Evolutionary conservation across 2,113 vertebrate genomes (phyloP).

Genomic region (Microcebus tavaratra): DNA sequence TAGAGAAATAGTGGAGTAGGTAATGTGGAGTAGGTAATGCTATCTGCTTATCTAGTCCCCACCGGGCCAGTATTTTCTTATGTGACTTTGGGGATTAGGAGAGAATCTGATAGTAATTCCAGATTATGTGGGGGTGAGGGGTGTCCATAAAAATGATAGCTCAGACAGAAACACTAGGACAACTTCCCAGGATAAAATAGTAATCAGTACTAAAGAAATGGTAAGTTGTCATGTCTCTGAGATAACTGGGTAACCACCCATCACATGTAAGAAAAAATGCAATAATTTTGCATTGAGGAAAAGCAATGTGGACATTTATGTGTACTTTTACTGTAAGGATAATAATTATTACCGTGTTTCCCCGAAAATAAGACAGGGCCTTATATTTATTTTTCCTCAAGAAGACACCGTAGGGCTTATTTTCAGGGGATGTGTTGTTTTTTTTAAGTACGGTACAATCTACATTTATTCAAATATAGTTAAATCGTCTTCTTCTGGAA

Average conservation of each 20-base stretch:
- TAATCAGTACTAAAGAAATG: neutral
- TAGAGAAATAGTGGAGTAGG: neutral
- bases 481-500: too few species aligned
- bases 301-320: neutral
- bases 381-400: too few species aligned
- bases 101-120: neutral
- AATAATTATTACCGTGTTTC: neutral
- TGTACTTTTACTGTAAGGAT: neutral
- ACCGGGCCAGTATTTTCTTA: neutral
- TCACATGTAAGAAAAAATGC: neutral
- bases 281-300: neutral
- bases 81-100: neutral
- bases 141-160: neutral
- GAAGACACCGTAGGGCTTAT: too few species aligned
- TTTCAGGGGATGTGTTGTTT: too few species aligned
- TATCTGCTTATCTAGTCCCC: neutral
- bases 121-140: neutral
- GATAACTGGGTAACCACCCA: neutral
- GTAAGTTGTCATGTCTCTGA: neutral
- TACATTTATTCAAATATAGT: too few species aligned
- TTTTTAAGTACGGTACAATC: too few species aligned
- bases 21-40: neutral
- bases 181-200: neutral
- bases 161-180: neutral
- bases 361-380: too few species aligned